Percentiles rank a stretch among this genome's conserved stretches.
Evolutionary conservation across 2,113 vertebrate genomes (phyloP).

Genomic region (Cryptotis parvus): DNA sequence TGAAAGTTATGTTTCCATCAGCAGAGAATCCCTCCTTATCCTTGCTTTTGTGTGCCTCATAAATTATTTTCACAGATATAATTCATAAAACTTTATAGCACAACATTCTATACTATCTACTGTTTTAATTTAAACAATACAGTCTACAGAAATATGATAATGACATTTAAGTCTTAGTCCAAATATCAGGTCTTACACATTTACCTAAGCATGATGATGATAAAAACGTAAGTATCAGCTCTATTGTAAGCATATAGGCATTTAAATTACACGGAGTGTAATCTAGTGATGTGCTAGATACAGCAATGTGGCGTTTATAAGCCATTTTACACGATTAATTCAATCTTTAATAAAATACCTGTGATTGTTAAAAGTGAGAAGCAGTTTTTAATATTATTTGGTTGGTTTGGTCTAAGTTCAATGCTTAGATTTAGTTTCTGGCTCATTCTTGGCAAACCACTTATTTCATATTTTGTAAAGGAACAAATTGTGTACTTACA

Average conservation of each 20-base stretch:
- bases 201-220: neutral
- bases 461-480: slow-evolving; percentile 56
- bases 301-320: slow-evolving; percentile 18
- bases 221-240: neutral
- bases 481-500: slow-evolving; percentile 36
- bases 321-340: slow-evolving; percentile 35
- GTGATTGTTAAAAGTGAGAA: slow-evolving; percentile 43
- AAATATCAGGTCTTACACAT: neutral
- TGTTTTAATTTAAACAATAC: neutral
- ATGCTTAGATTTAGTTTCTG: too few relatives aligned
- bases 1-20: slow-evolving; percentile 3
- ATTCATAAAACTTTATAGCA: neutral
- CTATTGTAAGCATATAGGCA: slow-evolving; percentile 39
- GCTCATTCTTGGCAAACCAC: too few relatives aligned
- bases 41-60: neutral
- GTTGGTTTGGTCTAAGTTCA: too few relatives aligned
- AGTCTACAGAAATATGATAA: neutral
- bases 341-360: slow-evolving; percentile 34
- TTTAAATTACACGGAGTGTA: neutral
- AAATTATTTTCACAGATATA: slow-evolving; percentile 8
- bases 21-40: neutral
- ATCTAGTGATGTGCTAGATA: slow-evolving; percentile 32
- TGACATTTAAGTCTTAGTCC: neutral
- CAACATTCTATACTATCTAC: slow-evolving; percentile 11
- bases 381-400: neutral